These are phyloP conservation scores for Drosophila subsilvestris DNA, from an alignment of 2,888 invertebrate species.

Conservation along the genomic window DNA sequence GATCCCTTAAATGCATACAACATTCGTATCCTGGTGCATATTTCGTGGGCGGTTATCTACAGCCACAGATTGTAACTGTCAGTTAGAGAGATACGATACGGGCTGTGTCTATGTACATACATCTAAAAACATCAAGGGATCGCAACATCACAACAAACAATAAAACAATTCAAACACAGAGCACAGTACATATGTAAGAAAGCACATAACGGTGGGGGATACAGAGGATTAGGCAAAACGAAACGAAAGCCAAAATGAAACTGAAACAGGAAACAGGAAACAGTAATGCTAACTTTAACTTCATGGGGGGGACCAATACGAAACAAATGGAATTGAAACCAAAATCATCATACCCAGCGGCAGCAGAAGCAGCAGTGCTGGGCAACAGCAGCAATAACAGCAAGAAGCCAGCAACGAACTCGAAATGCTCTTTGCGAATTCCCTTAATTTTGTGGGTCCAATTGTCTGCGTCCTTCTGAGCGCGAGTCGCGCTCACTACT, in stretches of 20 bases:
- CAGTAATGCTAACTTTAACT: background rate
- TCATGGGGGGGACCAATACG: background rate
- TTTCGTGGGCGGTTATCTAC: no score
- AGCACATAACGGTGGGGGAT: background rate
- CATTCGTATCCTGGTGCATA: no score
- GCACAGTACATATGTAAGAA: background rate
- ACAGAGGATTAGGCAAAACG: constrained; percentile 19
- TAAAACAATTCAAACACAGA: constrained; percentile 42
- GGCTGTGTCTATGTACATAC: constrained; percentile 15
- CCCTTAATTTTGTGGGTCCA: background rate
- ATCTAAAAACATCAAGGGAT: constrained; percentile 17
- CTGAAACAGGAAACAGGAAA: background rate
- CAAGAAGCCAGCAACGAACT: constrained; percentile 11
- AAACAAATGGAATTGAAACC: constrained; percentile 2
- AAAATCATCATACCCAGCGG: background rate
- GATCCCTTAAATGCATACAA: no score
- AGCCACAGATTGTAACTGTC: no score
- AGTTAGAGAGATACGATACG: no score
- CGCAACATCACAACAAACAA: constrained; percentile 53
- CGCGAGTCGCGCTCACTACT: no score
- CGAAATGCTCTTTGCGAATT: constrained; percentile 26
- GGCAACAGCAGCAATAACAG: background rate
- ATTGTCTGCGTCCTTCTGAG: no score
- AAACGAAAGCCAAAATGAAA: constrained; percentile 18
- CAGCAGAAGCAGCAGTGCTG: background rate